Percentiles rank a stretch among this genome's conserved stretches.
phyloP scores from a whole-genome alignment of 2,888 invertebrate species.

The Eulithis testata region DNA sequence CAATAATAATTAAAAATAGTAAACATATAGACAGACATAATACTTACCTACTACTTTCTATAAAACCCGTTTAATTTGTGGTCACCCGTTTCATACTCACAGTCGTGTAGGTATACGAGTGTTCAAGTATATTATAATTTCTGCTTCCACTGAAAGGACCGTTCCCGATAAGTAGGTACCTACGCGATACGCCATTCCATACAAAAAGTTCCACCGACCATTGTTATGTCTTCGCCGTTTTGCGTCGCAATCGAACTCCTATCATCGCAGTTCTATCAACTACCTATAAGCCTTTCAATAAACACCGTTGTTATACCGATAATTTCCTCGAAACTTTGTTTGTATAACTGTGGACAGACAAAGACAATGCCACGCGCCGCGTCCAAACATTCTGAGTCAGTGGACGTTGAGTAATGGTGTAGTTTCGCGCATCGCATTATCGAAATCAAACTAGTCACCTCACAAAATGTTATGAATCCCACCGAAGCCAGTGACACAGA shows the following conservation, averaged over 20 bases:
- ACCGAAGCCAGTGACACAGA: too few relatives aligned
- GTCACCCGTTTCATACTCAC: too few relatives aligned
- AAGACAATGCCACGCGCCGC: constrained; percentile 79
- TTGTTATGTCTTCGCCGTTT: constrained; percentile 41
- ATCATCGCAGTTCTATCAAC: constrained; percentile 42
- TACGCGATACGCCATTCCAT: not conserved
- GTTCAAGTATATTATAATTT: too few relatives aligned
- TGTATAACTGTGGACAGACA: constrained; percentile 72
- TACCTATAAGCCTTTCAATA: constrained; percentile 57
- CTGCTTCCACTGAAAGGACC: too few relatives aligned
- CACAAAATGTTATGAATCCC: too few relatives aligned
- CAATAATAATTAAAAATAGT: too few relatives aligned
- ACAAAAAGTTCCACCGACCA: constrained; percentile 15
- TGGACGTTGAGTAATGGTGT: constrained; percentile 34
- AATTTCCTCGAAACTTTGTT: constrained; percentile 72
- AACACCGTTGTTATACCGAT: constrained; percentile 57
- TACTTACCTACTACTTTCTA: too few relatives aligned
- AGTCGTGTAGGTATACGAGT: too few relatives aligned
- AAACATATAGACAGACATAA: constrained; percentile 1
- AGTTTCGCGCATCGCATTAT: constrained; percentile 23
- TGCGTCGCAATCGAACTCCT: constrained; percentile 24
- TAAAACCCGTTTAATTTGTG: too few relatives aligned
- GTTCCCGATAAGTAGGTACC: too few relatives aligned
- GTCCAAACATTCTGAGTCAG: constrained; percentile 67
- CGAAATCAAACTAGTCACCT: constrained; percentile 5